Base-by-base conservation (phyloP, 2,113 vertebrate species). In the Maccullochella peelii region DNA sequence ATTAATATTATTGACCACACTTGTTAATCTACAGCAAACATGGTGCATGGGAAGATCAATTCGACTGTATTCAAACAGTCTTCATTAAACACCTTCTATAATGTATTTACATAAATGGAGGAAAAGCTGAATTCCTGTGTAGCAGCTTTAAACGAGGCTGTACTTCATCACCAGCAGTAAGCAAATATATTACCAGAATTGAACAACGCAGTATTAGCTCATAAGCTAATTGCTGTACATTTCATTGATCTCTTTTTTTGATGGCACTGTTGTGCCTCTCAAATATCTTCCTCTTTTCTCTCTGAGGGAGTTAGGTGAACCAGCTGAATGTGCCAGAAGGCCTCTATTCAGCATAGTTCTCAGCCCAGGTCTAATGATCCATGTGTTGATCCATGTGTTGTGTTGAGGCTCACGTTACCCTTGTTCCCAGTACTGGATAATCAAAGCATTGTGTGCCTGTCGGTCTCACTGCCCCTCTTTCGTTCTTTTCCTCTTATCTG, bases 381-480 rank as follows among this genome's bases (percentile, higher is more conserved):
- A 83, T 90, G 91, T 90, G 89, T 88, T 90, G 83, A 89, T 88
- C 83, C 82, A 85, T 86, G 85, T 86, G 88, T 81, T 79, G 82
- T 63, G 78, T 85, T n/a, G 63, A 87, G 85, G 90, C 77, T 93
- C 90, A 74, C 50, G 21, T 92, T 94, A 89, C 91, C 30, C 65
- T 76, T 82, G 82, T 91, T 88, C 85, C 86, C 79, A 82, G 73
- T 67, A 38, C 80, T 73, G 73, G 27, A 89, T 91, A 92, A 92
- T 93, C 82, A 91, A 89, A 93, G 87, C 90, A 84, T 90, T 93
- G 90, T 93, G 87, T 63, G 42, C 68, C 80, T 83, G 47, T 74
- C n/a, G n/a, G 33, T 73, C 86, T 83, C 61, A 72, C 80, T 57
- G 85, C 69, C 74, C 73, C 58, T 66, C 66, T 76, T 84, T 86